A percentile compares a stretch with the other conserved stretches of the same genome.
These are phyloP conservation scores for Mixornis gularis DNA, from an alignment of 2,113 vertebrate species.

Conservation along the genomic window DNA sequence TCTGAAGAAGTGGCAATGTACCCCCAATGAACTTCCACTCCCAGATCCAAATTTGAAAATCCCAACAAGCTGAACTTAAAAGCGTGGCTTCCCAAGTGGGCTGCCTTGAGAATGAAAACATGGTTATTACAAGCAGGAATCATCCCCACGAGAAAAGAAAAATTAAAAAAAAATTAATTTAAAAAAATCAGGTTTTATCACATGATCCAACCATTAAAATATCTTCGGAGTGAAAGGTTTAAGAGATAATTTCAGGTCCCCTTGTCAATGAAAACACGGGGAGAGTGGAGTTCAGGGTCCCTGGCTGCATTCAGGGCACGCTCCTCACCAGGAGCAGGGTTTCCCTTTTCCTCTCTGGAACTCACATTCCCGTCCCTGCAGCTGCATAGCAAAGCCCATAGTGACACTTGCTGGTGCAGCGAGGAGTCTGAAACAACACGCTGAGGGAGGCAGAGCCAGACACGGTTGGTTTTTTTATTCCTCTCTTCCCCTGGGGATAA, in stretches of 20 bases:
- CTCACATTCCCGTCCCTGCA: neutral
- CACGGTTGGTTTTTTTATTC: neutral
- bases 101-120: neutral
- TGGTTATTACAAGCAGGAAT: neutral
- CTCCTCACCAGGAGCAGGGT: neutral
- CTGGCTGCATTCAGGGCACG: neutral
- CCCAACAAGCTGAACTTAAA: neutral
- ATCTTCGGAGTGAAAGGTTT: neutral
- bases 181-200: neutral
- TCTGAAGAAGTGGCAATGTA: neutral
- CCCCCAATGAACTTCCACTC: neutral
- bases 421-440: neutral
- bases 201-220: neutral
- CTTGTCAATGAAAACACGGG: neutral
- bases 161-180: neutral
- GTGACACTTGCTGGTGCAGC: slow-evolving; percentile 48
- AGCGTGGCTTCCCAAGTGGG: neutral
- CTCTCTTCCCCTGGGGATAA: neutral
- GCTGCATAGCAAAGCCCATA: slow-evolving; percentile 21
- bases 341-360: neutral
- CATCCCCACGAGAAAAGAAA: neutral
- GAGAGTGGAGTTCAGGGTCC: neutral
- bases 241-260: neutral
- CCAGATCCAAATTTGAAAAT: neutral
- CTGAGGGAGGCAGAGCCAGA: neutral